Conservation (phyloP, 2,113 vertebrate species). For the Amphiprion ocellaris region DNA sequence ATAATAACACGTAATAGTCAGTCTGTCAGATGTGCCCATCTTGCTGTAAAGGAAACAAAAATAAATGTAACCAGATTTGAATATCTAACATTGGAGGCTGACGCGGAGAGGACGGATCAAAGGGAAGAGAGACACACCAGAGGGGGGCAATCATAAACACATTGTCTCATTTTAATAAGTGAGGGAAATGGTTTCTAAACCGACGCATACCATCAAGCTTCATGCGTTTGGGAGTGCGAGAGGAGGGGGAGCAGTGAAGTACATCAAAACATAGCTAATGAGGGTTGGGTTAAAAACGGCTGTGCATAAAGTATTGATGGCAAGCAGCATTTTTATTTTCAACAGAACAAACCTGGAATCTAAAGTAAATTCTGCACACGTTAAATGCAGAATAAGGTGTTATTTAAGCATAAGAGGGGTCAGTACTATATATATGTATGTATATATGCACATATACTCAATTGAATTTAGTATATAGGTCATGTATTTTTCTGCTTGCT, state of each 20-base stretch:
- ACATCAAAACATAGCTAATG: constrained; percentile 76
- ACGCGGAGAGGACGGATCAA: constrained; percentile 77
- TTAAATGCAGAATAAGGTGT: not conserved
- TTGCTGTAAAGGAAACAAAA: constrained; percentile 77
- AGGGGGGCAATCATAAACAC: constrained; percentile 76
- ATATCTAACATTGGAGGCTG: constrained; percentile 79
- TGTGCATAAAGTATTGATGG: constrained; percentile 52
- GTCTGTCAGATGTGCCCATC: constrained; percentile 81
- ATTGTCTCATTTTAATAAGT: constrained; percentile 78
- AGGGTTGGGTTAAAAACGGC: constrained; percentile 61
- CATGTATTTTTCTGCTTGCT: too few species aligned
- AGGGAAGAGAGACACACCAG: constrained; percentile 65
- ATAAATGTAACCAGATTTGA: constrained; percentile 81
- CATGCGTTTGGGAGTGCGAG: constrained; percentile 35
- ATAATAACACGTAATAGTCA: constrained; percentile 82
- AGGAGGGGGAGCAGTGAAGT: constrained; percentile 16
- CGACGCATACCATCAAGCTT: constrained; percentile 46
- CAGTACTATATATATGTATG: not conserved
- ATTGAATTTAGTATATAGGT: not conserved
- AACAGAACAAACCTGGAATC: constrained; percentile 6
- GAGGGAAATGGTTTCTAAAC: constrained; percentile 70
- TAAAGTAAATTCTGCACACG: constrained; percentile 1
- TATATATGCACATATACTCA: not conserved
- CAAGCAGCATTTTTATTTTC: constrained; percentile 33
- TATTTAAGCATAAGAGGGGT: not conserved